Conservation (phyloP, 2,797 vertebrate genomes). For the Megalops cyprinoides region DNA sequence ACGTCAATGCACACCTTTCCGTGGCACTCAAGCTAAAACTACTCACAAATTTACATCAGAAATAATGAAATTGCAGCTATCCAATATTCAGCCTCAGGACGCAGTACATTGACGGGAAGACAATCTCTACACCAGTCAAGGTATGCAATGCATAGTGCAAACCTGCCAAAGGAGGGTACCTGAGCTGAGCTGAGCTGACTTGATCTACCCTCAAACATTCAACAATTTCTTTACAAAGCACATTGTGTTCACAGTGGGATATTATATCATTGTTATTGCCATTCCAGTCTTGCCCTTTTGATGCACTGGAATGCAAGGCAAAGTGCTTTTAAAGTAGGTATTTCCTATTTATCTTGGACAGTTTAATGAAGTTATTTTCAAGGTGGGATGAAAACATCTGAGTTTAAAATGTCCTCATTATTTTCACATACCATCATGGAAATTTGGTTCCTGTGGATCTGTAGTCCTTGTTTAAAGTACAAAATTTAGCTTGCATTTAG, state of each 20-base stretch:
- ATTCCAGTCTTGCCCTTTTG: background rate
- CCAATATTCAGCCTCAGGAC: too few species aligned
- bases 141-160: background rate
- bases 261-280: background rate
- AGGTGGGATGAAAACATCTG: background rate
- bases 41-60: too few species aligned
- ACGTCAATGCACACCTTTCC: too few species aligned
- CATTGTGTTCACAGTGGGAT: background rate
- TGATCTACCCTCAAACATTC: background rate
- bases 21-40: too few species aligned
- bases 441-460: background rate
- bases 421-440: background rate
- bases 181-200: background rate
- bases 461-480: background rate
- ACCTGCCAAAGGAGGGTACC: background rate
- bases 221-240: background rate
- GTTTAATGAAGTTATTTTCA: background rate
- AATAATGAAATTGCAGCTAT: too few species aligned
- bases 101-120: background rate
- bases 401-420: background rate
- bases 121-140: background rate
- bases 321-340: background rate
- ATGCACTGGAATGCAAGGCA: background rate
- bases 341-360: background rate
- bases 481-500: background rate